Evolutionary conservation across 2,797 vertebrate genomes (phyloP).

Genomic region (Enteromius treurensis): DNA sequence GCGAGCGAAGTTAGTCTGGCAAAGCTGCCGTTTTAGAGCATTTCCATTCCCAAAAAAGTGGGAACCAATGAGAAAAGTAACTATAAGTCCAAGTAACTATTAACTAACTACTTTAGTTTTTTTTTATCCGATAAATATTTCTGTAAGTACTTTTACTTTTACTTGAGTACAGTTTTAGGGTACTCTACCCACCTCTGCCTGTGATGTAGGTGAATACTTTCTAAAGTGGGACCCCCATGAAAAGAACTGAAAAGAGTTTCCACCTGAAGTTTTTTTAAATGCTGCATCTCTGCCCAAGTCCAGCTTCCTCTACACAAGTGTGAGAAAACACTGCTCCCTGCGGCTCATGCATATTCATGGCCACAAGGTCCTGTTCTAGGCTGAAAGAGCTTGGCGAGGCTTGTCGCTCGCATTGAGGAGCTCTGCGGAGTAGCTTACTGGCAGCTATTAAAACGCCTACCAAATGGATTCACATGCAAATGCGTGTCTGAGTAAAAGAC

Average conservation of each 20-base stretch:
- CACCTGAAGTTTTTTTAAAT: constrained; percentile 75
- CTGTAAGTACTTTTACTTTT: no score
- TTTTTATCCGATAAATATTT: no score
- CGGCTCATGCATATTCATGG: constrained; percentile 78
- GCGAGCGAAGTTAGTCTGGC: no score
- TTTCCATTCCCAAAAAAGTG: no score
- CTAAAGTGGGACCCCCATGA: constrained; percentile 68
- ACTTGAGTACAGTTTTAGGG: no score
- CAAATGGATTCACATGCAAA: constrained; percentile 82
- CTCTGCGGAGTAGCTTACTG: constrained; percentile 71
- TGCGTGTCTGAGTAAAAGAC: constrained; percentile 71
- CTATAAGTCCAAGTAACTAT: no score
- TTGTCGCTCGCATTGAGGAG: constrained; percentile 56
- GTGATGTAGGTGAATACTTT: constrained; percentile 68
- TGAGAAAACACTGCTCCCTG: constrained; percentile 74
- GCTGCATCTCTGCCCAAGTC: constrained; percentile 55
- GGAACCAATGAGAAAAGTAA: no score
- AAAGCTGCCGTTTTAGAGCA: no score
- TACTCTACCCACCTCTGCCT: constrained; percentile 34
- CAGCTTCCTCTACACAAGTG: constrained; percentile 76
- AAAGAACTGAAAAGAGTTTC: constrained; percentile 73
- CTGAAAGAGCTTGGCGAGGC: constrained; percentile 60
- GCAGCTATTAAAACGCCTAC: constrained; percentile 74
- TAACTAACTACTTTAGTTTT: no score
- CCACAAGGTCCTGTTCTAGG: not conserved